Evolutionary conservation across 2,888 invertebrate genomes (phyloP), one percentile per base, ranked within the genome.

Genomic region (Psylliodes chrysocephalus): DNA sequence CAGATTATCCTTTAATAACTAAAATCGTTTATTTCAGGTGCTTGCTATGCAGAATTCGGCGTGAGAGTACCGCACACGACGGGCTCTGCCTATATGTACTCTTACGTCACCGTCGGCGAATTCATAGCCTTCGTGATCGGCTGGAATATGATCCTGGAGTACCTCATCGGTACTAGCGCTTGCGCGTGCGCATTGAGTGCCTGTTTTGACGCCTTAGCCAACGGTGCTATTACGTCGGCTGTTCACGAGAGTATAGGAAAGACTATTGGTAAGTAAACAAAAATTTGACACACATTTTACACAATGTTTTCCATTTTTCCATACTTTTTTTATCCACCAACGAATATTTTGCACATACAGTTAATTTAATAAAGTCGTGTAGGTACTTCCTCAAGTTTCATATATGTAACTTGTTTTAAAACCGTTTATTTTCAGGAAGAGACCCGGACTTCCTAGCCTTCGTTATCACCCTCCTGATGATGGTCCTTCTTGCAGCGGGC

Each of bases 111-210:
- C 54, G 91, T 96, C 54, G 96, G 96, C 0, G 96, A 96, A 84
- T 91, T 96, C 76, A 88, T 93, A 60, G 96, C 96, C 0, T 96
- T 96, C 81, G 85, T 93, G 35, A 95, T 96, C 74, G 96, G 96
- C 38, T 96, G 96, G 96, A 96, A 95, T 81, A 87, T 96, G 53
- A 93, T 96, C 72, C 84, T 95, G 54, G 95, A 95, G 82, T 94
- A 95, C 82, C 89, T 93, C 22, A 93, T 95, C 64, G 94, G 93
- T 89, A 79, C n/a, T n/a, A 94, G 95, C 78, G 96, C 96, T 54
- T 96, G 96, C 84, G 95, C 96, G 60, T 92, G 95, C 79, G 96
- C 96, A 64, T 85, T 96, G 69, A 95, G 95, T 83, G 95, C 95
- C 55, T 95, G 95, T 80, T 89, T 96, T 77, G 93, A 96, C 83